Conservation (phyloP, 1,140 invertebrate species). For the Drosophila murphyi region DNA sequence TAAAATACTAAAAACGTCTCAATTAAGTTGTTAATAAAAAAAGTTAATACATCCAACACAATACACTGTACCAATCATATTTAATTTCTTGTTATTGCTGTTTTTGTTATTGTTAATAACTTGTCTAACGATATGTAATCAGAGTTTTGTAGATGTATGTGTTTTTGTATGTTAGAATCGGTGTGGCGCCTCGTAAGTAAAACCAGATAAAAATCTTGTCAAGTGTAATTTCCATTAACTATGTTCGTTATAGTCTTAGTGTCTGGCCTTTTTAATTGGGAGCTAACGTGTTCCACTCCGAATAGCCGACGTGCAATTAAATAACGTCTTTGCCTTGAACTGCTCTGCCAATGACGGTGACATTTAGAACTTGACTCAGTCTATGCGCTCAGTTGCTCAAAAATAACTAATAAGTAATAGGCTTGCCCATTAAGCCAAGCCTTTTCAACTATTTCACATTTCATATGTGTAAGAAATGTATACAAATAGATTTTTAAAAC, state of each 20-base stretch:
- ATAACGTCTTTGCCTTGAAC: conserved; percentile 70
- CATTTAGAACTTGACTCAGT: conserved; percentile 72
- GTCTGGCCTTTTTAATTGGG: conserved; percentile 75
- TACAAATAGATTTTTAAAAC: too few species aligned
- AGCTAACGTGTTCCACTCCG: conserved; percentile 78
- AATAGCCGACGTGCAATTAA: conserved; percentile 66
- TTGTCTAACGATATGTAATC: conserved; percentile 36
- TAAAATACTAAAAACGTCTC: conserved; percentile 79
- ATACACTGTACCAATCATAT: conserved; percentile 51
- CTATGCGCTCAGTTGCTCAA: conserved; percentile 28
- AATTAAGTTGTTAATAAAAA: conserved; percentile 80
- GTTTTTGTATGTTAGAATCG: conserved; percentile 15
- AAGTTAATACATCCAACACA: conserved; percentile 63
- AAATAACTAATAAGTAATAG: conserved; percentile 29
- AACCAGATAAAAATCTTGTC: conserved; percentile 64
- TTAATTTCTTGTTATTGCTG: conserved; percentile 3
- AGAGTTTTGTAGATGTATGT: conserved; percentile 31
- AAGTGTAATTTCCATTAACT: conserved; percentile 78
- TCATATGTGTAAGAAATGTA: too few species aligned
- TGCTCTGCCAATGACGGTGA: conserved; percentile 53
- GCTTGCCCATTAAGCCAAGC: conserved; percentile 37
- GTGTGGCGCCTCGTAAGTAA: conserved; percentile 53
- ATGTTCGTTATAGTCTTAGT: conserved; percentile 71
- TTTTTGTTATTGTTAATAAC: conserved; percentile 9
- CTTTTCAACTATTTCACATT: background rate